Base-by-base conservation (phyloP, 2,888 invertebrate species). In the Tiliacea citrago region DNA sequence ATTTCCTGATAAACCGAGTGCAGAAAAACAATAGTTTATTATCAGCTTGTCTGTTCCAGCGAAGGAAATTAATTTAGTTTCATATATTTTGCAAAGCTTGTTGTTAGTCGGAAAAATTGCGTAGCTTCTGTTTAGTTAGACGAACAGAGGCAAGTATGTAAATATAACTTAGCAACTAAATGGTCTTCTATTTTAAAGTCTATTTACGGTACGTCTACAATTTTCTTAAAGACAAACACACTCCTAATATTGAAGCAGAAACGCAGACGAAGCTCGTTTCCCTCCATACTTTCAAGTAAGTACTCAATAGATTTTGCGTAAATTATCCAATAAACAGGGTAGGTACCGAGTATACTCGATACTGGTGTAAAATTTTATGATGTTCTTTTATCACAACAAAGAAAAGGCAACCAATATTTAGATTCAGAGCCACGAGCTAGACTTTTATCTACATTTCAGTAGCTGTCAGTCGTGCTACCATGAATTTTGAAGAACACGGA, bases 401-500 rank as follows among this genome's bases (percentile, higher is more conserved):
- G 73, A 69, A 74, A 80, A 80, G 69, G 63, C 62, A 68, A 70
- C 67, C 72, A 78, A 85, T 83, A 83, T 85, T 81, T 57, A 85
- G 81, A 85, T 85, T 79, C 80, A 76, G 29, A 68, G 63, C 74
- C 65, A 68, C 76, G 35, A 80, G 65, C 80, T 75, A 79, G 75
- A 84, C 68, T 83, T 82, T 78, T 72, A 77, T 79, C 60, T 68
- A 79, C 68, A 82, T 80, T 86, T 84, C 65, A 75, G 81, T 74
- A 69, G 67, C 62, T 66, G 71, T 60, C 69, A 67, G 21, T 86
- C 66, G 77, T 70, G 77, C 62, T 18, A 66, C 85, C 82, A 86
- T 86, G 80, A 82, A 85, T 86, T 86, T 79, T 84, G 70, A 79
- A 85, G 65, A 69, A 83, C 77, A 13, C 57, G n/a, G 51, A 63